Evolutionary conservation across 2,888 invertebrate genomes (phyloP), one percentile per base, ranked within the genome.

Genomic region (Tenthredo scrophulariae): DNA sequence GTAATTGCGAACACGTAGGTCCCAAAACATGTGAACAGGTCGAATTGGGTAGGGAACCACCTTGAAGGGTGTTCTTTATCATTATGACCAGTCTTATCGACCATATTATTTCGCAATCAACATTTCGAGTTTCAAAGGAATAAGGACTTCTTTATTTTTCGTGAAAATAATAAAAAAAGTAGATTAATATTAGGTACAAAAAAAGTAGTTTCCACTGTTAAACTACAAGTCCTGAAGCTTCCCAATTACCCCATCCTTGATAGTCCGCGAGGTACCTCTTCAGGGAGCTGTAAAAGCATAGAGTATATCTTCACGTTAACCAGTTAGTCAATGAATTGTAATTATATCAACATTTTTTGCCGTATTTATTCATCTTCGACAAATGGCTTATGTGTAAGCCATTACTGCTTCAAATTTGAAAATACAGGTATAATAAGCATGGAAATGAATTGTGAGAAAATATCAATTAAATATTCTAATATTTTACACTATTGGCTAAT

Each of bases 271-370:
- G 15, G 29, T 4, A 50, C 0, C 29, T 77, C 77, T 54, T 77
- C 77, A 1, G 54, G 18, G 29, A 54, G 29, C 77, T 77, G 77
- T 33, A 77, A 77, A 54, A 46, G 43, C 13, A 62, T 13, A 62
- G 10, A 13, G 26, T 13, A 62, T 62, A 22, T n/a, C 7, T 58
- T 37, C 0, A 37, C 7, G 22, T 40, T 40, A 40, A 1, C 40
- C 40, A 40, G 40, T 40, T 40, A 9, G 7, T 40, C 9, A 9
- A 40, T 9, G 9, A 40, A 40, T 40, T 40, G 7, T 9, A 7
- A 40, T 9, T 7, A 40, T 40, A 40, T 40, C 40, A 1, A 40
- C 0, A 40, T 7, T 40, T 40, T 40, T 40, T 33, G 33, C 33
- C n/a, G n/a, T n/a, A 33, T 4, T 40, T 40, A 9, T 9, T 40